phyloP scores from a whole-genome alignment of 2,888 invertebrate species.

The Pantelozetes paolii region DNA sequence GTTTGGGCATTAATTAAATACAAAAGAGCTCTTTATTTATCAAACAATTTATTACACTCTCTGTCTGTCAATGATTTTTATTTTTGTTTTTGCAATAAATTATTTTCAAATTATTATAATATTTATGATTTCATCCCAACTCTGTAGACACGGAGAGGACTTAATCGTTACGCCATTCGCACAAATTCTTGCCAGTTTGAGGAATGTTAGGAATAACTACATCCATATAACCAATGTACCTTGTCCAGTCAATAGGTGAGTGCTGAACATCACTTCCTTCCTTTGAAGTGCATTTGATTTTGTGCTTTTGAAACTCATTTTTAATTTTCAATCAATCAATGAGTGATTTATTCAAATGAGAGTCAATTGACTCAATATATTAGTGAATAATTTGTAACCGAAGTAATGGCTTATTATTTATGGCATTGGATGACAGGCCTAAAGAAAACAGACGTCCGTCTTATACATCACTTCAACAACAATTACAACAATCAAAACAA shows the following conservation, averaged over 20 bases:
- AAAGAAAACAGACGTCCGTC: slow-evolving; percentile 39
- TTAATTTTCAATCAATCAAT: background rate
- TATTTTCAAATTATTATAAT: too few relatives aligned
- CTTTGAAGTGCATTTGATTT: background rate
- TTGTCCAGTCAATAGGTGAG: slow-evolving; percentile 75
- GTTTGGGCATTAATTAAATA: background rate
- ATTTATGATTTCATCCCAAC: too few relatives aligned
- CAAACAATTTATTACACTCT: background rate
- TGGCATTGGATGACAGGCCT: slow-evolving; percentile 19
- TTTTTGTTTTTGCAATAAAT: too few relatives aligned
- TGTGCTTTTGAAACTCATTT: background rate
- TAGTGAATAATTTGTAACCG: background rate
- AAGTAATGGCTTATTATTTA: slow-evolving; percentile 1
- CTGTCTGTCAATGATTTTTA: too few relatives aligned
- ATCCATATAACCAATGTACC: slow-evolving; percentile 87
- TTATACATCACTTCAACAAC: slow-evolving; percentile 40
- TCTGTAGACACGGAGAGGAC: slow-evolving; percentile 98
- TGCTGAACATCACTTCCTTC: slow-evolving; percentile 50
- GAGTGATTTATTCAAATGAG: background rate
- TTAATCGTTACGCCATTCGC: slow-evolving; percentile 99
- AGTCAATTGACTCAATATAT: slow-evolving; percentile 2
- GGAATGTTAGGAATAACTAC: slow-evolving; percentile 97
- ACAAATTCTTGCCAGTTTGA: slow-evolving; percentile 96
- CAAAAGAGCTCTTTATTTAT: background rate
- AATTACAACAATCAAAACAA: slow-evolving; percentile 39